phyloP scores from a whole-genome alignment of 2,113 vertebrate species.

The Megaceryle torquata region DNA sequence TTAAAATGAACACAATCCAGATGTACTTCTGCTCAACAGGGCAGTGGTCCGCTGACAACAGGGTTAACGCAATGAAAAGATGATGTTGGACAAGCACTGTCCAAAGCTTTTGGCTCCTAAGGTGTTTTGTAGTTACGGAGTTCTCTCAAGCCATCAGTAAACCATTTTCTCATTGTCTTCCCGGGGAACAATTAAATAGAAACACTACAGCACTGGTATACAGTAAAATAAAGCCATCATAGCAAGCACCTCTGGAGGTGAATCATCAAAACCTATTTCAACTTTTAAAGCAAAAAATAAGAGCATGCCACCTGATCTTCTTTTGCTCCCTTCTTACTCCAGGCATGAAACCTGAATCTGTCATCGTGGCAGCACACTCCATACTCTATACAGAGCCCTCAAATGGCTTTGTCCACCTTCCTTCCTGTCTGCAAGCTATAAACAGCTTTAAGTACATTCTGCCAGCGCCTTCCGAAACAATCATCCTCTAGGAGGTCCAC shows the following conservation, averaged over 20 bases:
- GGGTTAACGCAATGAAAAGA: not conserved
- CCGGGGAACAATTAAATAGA: not conserved
- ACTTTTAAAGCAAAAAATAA: not conserved
- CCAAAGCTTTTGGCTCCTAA: not conserved
- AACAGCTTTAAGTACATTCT: not conserved
- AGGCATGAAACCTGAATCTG: not conserved
- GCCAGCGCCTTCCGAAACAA: not conserved
- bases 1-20: not conserved
- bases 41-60: not conserved
- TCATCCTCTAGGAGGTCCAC: not conserved
- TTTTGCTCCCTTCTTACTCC: not conserved
- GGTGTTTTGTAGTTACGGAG: not conserved
- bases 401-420: not conserved
- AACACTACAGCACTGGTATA: not conserved
- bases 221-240: not conserved
- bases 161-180: not conserved
- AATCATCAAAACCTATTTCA: not conserved
- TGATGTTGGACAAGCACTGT: not conserved
- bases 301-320: not conserved
- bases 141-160: not conserved
- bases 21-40: not conserved
- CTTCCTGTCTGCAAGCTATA: not conserved
- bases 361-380: not conserved
- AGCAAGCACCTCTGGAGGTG: not conserved
- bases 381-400: not conserved